Evolutionary conservation across 2,113 vertebrate species (phyloP), one percentile per base, ranked within the genome.

Genomic region (Phainopepla nitens): DNA sequence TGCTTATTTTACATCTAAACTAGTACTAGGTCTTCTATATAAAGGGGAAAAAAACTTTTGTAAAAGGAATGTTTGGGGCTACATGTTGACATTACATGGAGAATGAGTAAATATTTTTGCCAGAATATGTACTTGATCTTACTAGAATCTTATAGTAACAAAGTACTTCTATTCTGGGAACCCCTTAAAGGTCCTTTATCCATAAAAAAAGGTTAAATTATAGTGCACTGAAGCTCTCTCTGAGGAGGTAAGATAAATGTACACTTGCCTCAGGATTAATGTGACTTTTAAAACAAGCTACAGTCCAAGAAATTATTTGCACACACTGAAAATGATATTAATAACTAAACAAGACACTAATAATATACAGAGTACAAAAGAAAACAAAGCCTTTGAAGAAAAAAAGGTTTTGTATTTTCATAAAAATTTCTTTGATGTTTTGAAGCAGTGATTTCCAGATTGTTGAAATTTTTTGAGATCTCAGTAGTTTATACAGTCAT

Each of bases 161-260:
- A 96, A 96, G 29, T 28, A 68, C 4, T 33, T 70, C 31, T 87
- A 31, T 77, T 94, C 75, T 79, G 61, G 35, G 64, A 95, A 56
- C 10, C 90, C 22, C 27, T 65, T 76, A 76, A 93, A 49, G 20
- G 93, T 79, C 21, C 22, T 31, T 95, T 95, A 82, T 81, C 57
- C 31, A 76, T 61, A 95, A 93, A 45, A 49, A 90, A 87, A 95
- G 24, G 25, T 83, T 94, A 96, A 97, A 87, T 80, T 93, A 91
- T 54, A 81, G 49, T 36, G 29, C 29, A 36, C 20, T 49, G 56
- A 84, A 83, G 27, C 39, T 87, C 25, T 19, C 62, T 60, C 44
- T 92, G 44, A 95, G 68, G 56, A 93, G 42, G 41, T 36, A 89
- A 84, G 83, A 97, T 92, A 41, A 96, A 94, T 84, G 39, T 70